Evolutionary conservation across 2,888 invertebrate species (phyloP).

Genomic region (Eucera pruinosa): DNA sequence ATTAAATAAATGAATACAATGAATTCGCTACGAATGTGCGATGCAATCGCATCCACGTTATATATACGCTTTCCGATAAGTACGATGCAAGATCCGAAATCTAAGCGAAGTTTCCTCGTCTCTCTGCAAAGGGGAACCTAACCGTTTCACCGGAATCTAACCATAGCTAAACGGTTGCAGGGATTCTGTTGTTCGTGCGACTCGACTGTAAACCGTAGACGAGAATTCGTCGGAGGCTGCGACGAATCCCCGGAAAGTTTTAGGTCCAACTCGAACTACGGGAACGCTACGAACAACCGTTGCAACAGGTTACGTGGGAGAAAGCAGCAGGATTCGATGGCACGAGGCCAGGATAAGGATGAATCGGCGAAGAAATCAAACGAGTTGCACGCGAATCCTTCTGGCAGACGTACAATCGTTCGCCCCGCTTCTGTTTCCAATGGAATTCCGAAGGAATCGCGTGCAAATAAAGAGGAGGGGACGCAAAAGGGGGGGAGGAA

Average conservation of each 20-base stretch:
- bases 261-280: conserved; percentile 82
- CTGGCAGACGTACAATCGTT: neutral
- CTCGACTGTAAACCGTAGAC: conserved; percentile 71
- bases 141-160: neutral
- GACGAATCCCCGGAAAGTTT: conserved; percentile 48
- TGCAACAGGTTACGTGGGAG: conserved; percentile 62
- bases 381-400: neutral
- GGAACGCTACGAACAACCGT: conserved; percentile 44
- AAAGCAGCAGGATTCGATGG: conserved; percentile 47
- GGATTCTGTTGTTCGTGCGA: conserved; percentile 86
- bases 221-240: conserved; percentile 13
- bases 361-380: conserved; percentile 4
- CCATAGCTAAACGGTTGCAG: conserved; percentile 52
- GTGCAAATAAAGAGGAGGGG: neutral
- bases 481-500: neutral
- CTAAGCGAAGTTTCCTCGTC: too few species aligned
- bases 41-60: too few species aligned
- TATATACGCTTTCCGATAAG: too few species aligned
- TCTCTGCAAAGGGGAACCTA: too few species aligned
- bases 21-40: too few species aligned
- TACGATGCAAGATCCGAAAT: too few species aligned
- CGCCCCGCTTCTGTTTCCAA: neutral
- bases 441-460: too few species aligned
- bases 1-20: too few species aligned
- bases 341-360: conserved; percentile 42